Evolutionary conservation across 92 coral and sea anemone species (phyloP).

Genomic region (Bergia sp.): DNA sequence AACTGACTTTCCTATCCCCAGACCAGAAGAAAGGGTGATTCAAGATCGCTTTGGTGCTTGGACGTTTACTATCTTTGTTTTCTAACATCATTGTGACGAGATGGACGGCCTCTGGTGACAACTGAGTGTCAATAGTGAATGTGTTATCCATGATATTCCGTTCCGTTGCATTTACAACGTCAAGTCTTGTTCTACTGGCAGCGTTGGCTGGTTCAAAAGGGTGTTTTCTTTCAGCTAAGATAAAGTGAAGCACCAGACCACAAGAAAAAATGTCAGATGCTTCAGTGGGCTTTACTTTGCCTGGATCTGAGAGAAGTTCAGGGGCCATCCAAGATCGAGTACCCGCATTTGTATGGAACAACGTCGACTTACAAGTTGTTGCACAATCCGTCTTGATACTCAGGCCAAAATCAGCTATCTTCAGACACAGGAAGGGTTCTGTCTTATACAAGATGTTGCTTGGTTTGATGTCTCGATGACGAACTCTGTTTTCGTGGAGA

Average conservation of each 20-base stretch:
- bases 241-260: neutral
- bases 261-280: constrained; percentile 17
- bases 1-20: neutral
- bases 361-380: neutral
- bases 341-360: neutral
- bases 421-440: neutral
- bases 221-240: constrained; percentile 27
- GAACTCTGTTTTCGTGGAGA: neutral
- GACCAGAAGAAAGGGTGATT: constrained; percentile 26
- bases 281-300: neutral
- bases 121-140: neutral
- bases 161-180: neutral
- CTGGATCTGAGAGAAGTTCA: constrained; percentile 14
- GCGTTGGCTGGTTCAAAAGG: constrained; percentile 17
- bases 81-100: neutral
- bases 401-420: constrained; percentile 27
- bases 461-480: constrained; percentile 26
- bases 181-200: neutral
- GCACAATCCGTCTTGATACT: neutral
- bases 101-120: constrained; percentile 9
- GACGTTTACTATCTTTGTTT: neutral
- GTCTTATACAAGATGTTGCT: neutral
- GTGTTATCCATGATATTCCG: neutral
- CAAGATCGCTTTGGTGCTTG: neutral
- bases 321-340: constrained; percentile 31